Conservation (phyloP, 2,888 invertebrate genomes). For the Anorthoa munda region DNA sequence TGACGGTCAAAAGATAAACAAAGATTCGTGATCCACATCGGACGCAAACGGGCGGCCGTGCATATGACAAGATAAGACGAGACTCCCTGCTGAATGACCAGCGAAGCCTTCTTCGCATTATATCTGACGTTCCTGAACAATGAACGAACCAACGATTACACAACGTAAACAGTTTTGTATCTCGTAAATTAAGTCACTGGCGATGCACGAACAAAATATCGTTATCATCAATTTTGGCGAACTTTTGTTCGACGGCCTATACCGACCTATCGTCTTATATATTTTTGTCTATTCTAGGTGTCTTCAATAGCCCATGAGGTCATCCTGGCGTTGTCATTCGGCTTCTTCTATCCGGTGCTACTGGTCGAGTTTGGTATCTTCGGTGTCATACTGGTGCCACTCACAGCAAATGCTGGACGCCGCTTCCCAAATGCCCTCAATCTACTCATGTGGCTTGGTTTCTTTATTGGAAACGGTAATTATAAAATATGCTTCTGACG, state of each 20-base stretch:
- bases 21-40: constrained; percentile 53
- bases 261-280: too few relatives aligned
- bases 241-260: neutral
- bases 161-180: constrained; percentile 45
- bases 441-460: constrained; percentile 95
- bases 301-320: constrained; percentile 98
- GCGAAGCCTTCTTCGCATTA: constrained; percentile 43
- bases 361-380: constrained; percentile 94
- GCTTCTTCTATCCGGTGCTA: constrained; percentile 97
- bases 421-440: constrained; percentile 92
- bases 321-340: constrained; percentile 94
- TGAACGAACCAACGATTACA: constrained; percentile 24
- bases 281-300: constrained; percentile 81
- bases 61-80: constrained; percentile 66
- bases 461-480: constrained; percentile 95
- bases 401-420: constrained; percentile 86
- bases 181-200: constrained; percentile 7
- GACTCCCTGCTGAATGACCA: constrained; percentile 36
- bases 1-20: constrained; percentile 53
- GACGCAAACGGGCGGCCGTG: constrained; percentile 56
- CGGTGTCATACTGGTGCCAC: constrained; percentile 91
- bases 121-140: constrained; percentile 56
- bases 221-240: constrained; percentile 16
- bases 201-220: constrained; percentile 6
- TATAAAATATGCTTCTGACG: neutral